Evolutionary conservation across 2,888 invertebrate genomes (phyloP), one percentile per base, ranked within the genome.

Genomic region (Hofmannophila pseudospretella): DNA sequence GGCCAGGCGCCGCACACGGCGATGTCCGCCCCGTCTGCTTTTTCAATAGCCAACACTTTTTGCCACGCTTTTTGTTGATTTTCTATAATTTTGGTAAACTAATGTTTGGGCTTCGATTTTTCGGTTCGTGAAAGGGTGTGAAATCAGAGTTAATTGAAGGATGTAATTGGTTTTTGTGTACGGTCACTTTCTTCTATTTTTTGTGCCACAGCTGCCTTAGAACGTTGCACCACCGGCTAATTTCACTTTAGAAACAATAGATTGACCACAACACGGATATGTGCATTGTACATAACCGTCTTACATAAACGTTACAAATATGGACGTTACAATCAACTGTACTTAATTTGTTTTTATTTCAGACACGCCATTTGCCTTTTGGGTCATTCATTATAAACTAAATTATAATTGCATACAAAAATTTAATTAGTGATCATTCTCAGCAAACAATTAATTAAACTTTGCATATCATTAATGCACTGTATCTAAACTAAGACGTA

Each of bases 91-190:
- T 80, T 62, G 74, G 78, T 80, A 85, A 85, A 81, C 85, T 81
- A 85, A 84, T 86, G 86, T 86, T 86, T 86, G 86, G 79, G 69
- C 76, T 85, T 77, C 81, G 80, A 86, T 86, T 86, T 84, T 76
- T 80, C 82, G 86, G 86, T 85, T 86, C 86, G 77, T 86, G 81
- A 85, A 82, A 79, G 77, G 68, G 82, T 84, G 86, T 86, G 86
- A 86, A 86, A 86, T 86, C 67, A 76, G 47, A 81, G 67, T 79
- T 86, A 86, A 86, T 86, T 78, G 77, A 67, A 75, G 72, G 74
- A 75, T 75, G 73, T 70, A 79, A 81, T n/a, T 75, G 67, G 72
- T 72, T 76, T 78, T 82, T 79, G 79, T 79, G 73, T 72, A 74
- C 75, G 78, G 73, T 68, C 73, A 82, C 65, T 79, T 78, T 75